Evolutionary conservation across 2,888 invertebrate species (phyloP), one percentile per base, ranked within the genome.

Genomic region (Eumerus sabulonum): DNA sequence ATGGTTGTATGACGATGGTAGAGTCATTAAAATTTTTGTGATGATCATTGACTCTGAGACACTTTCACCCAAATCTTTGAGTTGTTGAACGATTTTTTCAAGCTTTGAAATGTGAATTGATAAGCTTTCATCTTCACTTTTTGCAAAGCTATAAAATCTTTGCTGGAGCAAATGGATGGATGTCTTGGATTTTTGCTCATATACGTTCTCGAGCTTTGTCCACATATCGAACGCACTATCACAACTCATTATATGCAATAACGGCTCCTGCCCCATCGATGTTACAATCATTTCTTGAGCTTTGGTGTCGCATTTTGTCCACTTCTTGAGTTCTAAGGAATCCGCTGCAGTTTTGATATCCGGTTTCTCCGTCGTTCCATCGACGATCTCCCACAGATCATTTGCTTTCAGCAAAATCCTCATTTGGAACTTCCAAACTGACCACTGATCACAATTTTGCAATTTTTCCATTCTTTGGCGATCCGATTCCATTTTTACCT

Each of bases 181-280:
- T 1, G 85, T 85, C 38, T 84, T 84, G 0, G 84, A 83, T 67
- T 85, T 86, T 66, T 86, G 85, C 53, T 87, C 86, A 66, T 85
- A 87, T 40, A 40, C 40, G 2, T 66, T 82, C 42, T 82, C 60
- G 11, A 82, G 44, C 27, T 68, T 70, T 1, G 42, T 50, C 72
- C 68, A 83, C 82, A 83, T 82, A 13, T 63, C 82, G n/a, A 51
- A 60, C 1, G 82, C 54, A 18, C 64, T 76, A 3, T 76, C 72
- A 35, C 81, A 83, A 68, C 64, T 82, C 16, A 83, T 82, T 13
- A 82, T 81, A 42, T 82, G 82, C 18, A 83, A 38, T 51, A 74
- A 16, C 16, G 81, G 76, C 54, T 82, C 73, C 53, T 83, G 79
- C 12, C 71, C 82, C 54, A 82, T 77, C 9, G 76, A 54, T 40